phyloP scores from a whole-genome alignment of 2,797 vertebrate species.

The Danio albolineatus region DNA sequence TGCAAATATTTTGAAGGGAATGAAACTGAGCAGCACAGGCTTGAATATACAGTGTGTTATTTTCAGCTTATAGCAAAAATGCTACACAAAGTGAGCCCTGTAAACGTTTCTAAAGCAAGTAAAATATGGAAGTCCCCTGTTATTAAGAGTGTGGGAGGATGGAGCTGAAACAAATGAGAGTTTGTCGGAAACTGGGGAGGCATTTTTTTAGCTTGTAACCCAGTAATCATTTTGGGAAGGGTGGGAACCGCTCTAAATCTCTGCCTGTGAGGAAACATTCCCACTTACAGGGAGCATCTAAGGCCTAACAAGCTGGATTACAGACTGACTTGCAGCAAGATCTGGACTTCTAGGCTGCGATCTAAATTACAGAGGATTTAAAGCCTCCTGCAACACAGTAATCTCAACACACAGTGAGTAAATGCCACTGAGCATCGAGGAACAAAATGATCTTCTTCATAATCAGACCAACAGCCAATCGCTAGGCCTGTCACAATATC shows the following conservation, averaged over 20 bases:
- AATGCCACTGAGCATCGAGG: constrained; percentile 65
- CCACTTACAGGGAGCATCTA: constrained; percentile 48
- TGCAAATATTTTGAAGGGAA: background rate
- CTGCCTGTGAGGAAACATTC: constrained; percentile 52
- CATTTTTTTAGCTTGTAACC: constrained; percentile 51
- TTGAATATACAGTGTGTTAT: constrained; percentile 58
- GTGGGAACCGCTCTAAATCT: constrained; percentile 58
- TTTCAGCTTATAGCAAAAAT: constrained; percentile 59
- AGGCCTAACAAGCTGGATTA: constrained; percentile 70
- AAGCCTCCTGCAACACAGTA: constrained; percentile 71
- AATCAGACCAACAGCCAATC: background rate
- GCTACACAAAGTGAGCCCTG: constrained; percentile 20
- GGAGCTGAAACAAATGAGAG: constrained; percentile 51
- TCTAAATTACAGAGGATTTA: constrained; percentile 79
- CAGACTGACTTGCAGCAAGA: constrained; percentile 67
- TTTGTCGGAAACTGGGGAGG: constrained; percentile 27
- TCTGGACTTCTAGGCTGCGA: constrained; percentile 76
- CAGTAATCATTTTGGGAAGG: constrained; percentile 60
- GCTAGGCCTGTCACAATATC: too few species aligned
- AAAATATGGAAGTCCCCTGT: constrained; percentile 57
- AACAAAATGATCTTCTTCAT: background rate
- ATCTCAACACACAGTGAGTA: constrained; percentile 71
- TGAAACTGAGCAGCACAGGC: constrained; percentile 14
- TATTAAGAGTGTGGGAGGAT: constrained; percentile 67
- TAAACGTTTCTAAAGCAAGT: constrained; percentile 47